phyloP scores from a whole-genome alignment of 2,113 vertebrate species.

The Saccopteryx bilineata region DNA sequence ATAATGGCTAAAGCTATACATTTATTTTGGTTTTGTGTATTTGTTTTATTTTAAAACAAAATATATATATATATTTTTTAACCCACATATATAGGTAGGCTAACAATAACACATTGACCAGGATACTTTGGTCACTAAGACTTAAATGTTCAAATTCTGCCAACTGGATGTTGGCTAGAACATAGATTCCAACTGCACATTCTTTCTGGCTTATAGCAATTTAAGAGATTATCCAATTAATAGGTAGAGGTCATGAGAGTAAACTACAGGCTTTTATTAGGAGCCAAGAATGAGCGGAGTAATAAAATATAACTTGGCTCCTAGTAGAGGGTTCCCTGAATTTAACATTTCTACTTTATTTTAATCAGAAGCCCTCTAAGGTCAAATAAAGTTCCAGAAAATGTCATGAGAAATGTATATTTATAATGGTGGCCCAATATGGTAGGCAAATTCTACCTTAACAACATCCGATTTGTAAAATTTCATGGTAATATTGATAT shows the following conservation, averaged over 20 bases:
- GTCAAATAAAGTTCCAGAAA: slow-evolving; percentile 59
- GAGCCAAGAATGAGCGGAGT: slow-evolving; percentile 47
- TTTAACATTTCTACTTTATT: slow-evolving; percentile 71
- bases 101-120: background rate
- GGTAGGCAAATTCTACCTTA: slow-evolving; percentile 56
- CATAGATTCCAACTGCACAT: background rate
- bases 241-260: background rate
- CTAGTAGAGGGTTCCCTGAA: background rate
- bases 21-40: background rate
- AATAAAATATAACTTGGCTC: slow-evolving; percentile 55
- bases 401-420: slow-evolving; percentile 57
- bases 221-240: slow-evolving; percentile 27
- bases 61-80: background rate
- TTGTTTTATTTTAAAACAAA: slow-evolving; percentile 33
- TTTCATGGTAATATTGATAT: slow-evolving; percentile 51
- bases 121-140: background rate
- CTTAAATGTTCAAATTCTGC: background rate
- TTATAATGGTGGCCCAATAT: slow-evolving; percentile 37
- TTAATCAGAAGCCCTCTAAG: slow-evolving; percentile 49
- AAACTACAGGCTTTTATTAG: slow-evolving; percentile 49
- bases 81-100: background rate
- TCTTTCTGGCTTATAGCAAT: background rate
- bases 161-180: background rate
- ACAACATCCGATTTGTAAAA: background rate
- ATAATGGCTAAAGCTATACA: background rate